Evolutionary conservation across 1,140 invertebrate genomes (phyloP).

Genomic region (Steinernema feltiae): DNA sequence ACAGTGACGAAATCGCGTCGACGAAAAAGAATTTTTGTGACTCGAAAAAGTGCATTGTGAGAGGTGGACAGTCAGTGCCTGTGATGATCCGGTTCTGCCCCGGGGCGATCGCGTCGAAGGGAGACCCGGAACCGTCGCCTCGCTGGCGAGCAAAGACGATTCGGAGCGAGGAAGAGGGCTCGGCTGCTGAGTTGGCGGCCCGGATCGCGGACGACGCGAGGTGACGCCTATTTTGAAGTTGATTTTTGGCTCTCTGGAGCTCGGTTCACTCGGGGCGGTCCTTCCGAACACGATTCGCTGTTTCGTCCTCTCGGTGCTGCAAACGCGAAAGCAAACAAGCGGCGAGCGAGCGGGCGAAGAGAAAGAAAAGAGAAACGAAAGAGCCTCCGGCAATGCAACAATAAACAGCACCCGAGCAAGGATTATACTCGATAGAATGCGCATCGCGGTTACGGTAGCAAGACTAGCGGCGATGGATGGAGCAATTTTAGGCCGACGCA

Average conservation of each 20-base stretch:
- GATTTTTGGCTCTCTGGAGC: neutral
- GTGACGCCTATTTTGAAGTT: slow-evolving; percentile 8
- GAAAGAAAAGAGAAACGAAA: neutral
- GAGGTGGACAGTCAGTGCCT: neutral
- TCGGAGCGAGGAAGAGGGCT: too few relatives aligned
- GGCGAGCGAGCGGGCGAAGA: neutral
- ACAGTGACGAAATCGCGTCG: neutral
- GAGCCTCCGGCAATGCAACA: slow-evolving; percentile 8
- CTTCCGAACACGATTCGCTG: neutral
- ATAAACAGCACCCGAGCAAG: slow-evolving; percentile 13
- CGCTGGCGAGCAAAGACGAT: too few relatives aligned
- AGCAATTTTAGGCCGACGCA: too few relatives aligned
- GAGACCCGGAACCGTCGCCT: slow-evolving; percentile 7
- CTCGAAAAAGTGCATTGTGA: slow-evolving; percentile 4
- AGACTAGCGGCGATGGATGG: too few relatives aligned
- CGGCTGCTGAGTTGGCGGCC: neutral
- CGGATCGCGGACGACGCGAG: neutral
- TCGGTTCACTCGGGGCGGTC: neutral
- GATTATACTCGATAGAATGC: neutral
- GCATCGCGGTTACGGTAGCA: neutral
- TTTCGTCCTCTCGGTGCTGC: neutral
- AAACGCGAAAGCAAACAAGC: neutral
- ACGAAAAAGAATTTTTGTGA: neutral
- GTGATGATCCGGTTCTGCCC: neutral
- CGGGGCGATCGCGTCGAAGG: neutral